A percentile compares a stretch with the other conserved stretches of the same genome.
Evolutionary conservation across 2,888 invertebrate genomes (phyloP).

Genomic region (Maniola hyperantus): DNA sequence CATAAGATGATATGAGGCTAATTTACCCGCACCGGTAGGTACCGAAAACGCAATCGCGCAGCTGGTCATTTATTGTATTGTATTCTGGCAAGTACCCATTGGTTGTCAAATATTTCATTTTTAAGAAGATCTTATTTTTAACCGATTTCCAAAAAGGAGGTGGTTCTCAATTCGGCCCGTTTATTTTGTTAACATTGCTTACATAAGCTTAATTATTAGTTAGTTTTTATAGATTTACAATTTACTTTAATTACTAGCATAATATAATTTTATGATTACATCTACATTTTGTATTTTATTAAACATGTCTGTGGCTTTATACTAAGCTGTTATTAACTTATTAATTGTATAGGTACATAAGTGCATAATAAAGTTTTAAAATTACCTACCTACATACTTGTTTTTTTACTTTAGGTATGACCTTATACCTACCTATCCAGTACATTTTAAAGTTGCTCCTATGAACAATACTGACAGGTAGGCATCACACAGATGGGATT

Average conservation of each 20-base stretch:
- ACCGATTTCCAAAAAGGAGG: no score
- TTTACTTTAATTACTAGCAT: background rate
- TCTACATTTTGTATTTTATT: background rate
- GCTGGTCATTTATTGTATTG: no score
- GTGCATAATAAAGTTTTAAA: slow-evolving; percentile 1
- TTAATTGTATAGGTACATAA: background rate
- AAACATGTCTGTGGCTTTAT: slow-evolving; percentile 4
- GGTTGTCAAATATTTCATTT: background rate
- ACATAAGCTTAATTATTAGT: background rate
- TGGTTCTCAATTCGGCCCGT: no score
- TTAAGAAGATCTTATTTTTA: no score
- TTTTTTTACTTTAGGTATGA: background rate
- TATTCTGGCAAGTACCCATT: no score
- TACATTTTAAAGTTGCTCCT: no score
- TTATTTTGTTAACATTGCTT: slow-evolving; percentile 12
- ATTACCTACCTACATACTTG: background rate
- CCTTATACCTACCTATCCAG: no score
- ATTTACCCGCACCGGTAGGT: no score
- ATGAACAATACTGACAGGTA: no score
- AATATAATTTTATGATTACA: background rate
- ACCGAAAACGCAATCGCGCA: no score
- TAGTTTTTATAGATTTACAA: slow-evolving; percentile 6
- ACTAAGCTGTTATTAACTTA: slow-evolving; percentile 9
- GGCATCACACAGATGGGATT: no score
- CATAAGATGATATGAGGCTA: no score